Conservation (phyloP, 2,888 invertebrate species). For the Ormyrus thymus region DNA sequence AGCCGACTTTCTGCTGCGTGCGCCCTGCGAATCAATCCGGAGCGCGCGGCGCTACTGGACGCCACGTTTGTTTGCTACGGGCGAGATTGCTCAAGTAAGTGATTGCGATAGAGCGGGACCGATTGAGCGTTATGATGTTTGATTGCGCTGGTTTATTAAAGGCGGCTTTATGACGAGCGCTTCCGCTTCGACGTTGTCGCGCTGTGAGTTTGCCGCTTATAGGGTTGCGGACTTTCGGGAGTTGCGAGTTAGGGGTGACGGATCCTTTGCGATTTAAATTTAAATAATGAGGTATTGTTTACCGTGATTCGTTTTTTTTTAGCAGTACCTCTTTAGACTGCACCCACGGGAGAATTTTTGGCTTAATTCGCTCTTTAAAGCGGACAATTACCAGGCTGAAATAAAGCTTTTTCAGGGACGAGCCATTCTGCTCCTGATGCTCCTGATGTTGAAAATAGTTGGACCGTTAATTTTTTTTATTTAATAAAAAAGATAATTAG, state of each 20-base stretch:
- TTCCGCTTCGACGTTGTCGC: neutral
- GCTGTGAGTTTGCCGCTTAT: neutral
- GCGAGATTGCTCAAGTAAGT: conserved; percentile 14
- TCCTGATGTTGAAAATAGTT: no score
- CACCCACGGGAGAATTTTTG: no score
- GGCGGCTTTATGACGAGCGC: neutral
- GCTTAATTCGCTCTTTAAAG: no score
- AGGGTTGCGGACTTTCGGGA: neutral
- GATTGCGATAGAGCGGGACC: neutral
- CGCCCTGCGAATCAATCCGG: neutral
- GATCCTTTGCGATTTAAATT: neutral
- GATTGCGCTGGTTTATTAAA: neutral
- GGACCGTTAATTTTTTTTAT: conserved; percentile 9
- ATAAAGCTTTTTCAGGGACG: no score
- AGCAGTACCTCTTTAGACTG: no score
- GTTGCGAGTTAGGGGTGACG: neutral
- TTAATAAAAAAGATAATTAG: conserved; percentile 24
- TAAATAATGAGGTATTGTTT: neutral
- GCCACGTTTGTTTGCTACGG: conserved; percentile 3
- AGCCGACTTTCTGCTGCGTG: conserved; percentile 2
- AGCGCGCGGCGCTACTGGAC: no score
- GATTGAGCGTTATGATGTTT: neutral
- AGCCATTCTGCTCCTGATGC: no score
- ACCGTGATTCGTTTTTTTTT: no score
- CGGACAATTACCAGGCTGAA: no score